Evolutionary conservation across 2,888 invertebrate genomes (phyloP).

Genomic region (Amphipyra berbera): DNA sequence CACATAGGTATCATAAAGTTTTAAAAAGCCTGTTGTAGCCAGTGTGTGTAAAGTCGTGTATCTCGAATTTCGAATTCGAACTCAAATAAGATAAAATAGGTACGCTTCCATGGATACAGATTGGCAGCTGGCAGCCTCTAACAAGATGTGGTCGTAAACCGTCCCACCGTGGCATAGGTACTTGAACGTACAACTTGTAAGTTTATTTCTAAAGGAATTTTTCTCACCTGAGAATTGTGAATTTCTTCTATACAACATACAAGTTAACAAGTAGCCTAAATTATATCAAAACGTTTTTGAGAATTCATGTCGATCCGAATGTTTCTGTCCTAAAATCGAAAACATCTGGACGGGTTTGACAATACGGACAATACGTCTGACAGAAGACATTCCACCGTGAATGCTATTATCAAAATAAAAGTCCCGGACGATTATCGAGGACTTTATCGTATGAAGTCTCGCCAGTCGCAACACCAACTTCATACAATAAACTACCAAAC

Average conservation of each 20-base stretch:
- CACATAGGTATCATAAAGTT: neutral
- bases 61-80: no score
- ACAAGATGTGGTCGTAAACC: constrained; percentile 45
- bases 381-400: no score
- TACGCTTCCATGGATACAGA: constrained; percentile 32
- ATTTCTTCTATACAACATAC: neutral
- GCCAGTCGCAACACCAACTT: neutral
- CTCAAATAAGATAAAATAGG: constrained; percentile 20
- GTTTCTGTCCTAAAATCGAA: no score
- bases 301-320: no score
- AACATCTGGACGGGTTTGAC: no score
- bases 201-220: constrained; percentile 10
- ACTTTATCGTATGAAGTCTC: neutral
- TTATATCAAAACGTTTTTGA: no score
- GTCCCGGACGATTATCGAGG: no score
- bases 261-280: no score
- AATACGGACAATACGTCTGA: no score
- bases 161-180: neutral
- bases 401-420: no score
- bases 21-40: neutral
- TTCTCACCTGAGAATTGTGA: neutral
- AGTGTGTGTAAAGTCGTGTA: no score
- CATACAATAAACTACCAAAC: constrained; percentile 9
- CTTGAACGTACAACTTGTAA: neutral
- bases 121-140: constrained; percentile 28